Conservation (phyloP, 2,113 vertebrate species). For the Elaphurus davidianus region DNA sequence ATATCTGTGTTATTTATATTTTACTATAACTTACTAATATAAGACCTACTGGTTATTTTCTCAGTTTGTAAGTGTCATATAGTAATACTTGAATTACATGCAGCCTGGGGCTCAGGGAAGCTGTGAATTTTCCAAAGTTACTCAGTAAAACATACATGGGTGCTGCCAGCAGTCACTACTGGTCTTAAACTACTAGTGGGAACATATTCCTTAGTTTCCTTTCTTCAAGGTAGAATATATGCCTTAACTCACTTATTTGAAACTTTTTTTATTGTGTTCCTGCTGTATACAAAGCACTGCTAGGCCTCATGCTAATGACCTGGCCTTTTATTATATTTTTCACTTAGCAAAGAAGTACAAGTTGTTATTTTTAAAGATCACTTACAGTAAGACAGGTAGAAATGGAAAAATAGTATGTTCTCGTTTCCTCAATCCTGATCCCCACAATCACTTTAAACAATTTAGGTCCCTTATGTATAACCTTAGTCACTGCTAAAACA, state of each 20-base stretch:
- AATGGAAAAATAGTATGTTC: neutral
- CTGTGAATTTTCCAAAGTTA: neutral
- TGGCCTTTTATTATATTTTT: neutral
- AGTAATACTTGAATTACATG: neutral
- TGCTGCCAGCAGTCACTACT: neutral
- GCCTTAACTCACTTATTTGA: neutral
- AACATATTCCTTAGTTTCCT: conserved; percentile 11
- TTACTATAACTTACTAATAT: neutral
- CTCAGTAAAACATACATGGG: neutral
- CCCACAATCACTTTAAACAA: neutral
- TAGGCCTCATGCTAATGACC: neutral
- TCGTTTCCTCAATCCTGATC: neutral
- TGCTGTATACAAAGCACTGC: neutral
- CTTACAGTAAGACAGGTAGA: neutral
- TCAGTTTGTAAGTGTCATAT: neutral
- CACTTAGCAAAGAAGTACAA: neutral
- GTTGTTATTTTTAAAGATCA: conserved; percentile 5
- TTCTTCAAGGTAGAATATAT: neutral
- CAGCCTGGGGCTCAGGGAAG: neutral
- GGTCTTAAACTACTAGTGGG: neutral
- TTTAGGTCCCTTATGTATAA: neutral
- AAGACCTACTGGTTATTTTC: neutral
- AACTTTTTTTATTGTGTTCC: neutral
- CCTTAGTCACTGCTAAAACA: neutral
- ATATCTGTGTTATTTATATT: conserved; percentile 2